Evolutionary conservation across 1,140 invertebrate genomes (phyloP).

Genomic region (Dysdera silvatica): DNA sequence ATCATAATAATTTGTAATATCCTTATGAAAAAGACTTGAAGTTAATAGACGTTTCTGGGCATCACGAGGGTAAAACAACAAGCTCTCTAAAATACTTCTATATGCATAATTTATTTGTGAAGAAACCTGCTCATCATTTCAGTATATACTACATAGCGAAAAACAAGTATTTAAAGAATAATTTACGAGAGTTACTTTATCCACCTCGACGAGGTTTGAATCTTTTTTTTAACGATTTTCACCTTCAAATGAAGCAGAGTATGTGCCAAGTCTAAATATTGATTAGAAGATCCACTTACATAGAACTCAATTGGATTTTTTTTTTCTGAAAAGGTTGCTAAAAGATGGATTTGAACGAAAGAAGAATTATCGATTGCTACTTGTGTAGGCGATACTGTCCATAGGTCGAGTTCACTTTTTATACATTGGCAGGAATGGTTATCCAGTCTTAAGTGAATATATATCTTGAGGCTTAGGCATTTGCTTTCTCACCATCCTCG

Average conservation of each 20-base stretch:
- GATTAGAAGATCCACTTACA: background rate
- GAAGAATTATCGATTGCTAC: background rate
- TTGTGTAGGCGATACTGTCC: background rate
- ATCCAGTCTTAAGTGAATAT: background rate
- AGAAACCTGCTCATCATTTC: background rate
- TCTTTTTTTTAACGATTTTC: background rate
- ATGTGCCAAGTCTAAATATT: background rate
- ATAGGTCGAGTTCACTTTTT: background rate
- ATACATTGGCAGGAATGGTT: background rate
- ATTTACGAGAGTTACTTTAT: background rate
- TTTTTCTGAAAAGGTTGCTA: background rate
- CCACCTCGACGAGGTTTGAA: background rate
- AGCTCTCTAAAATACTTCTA: background rate
- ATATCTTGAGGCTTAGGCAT: background rate
- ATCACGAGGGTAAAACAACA: background rate
- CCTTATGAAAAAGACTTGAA: background rate
- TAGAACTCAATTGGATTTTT: background rate
- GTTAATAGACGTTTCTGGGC: background rate
- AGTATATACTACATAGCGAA: background rate
- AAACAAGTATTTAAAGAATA: background rate
- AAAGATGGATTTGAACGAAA: background rate
- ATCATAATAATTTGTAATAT: background rate
- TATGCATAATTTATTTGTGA: constrained; percentile 6
- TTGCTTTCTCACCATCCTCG: background rate
- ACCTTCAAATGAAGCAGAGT: background rate